Percentiles rank a stretch among this genome's conserved stretches.
Conservation (phyloP, 2,888 invertebrate species). For the Microctonus aethiopoides region DNA sequence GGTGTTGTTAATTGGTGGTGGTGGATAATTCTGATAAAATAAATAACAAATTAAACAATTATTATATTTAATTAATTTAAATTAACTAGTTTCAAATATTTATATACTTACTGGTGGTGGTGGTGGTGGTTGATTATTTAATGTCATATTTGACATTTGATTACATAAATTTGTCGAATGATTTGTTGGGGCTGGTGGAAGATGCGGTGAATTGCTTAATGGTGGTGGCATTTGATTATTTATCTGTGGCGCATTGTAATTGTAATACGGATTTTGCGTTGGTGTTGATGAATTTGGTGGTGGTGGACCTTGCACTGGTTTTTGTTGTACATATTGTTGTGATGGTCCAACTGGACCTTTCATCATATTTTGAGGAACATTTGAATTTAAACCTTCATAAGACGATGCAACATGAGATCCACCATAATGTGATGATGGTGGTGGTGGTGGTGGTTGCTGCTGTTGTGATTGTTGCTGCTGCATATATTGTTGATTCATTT, state of each 20-base stretch:
- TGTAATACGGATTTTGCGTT: slow-evolving; percentile 48
- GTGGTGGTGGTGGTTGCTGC: slow-evolving; percentile 56
- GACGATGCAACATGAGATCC: slow-evolving; percentile 46
- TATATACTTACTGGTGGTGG: no score
- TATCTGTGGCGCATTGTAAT: slow-evolving; percentile 50
- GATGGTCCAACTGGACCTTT: slow-evolving; percentile 29
- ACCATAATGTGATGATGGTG: slow-evolving; percentile 45
- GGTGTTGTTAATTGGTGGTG: slow-evolving; percentile 47
- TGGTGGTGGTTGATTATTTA: slow-evolving; percentile 47
- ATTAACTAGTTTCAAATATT: not conserved
- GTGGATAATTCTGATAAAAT: slow-evolving; percentile 47
- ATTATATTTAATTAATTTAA: not conserved
- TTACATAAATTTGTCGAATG: slow-evolving; percentile 50
- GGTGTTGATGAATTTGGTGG: slow-evolving; percentile 49
- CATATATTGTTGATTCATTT: slow-evolving; percentile 70
- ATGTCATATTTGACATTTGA: slow-evolving; percentile 56
- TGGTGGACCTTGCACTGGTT: slow-evolving; percentile 48
- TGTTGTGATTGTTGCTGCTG: slow-evolving; percentile 51
- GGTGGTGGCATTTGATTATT: slow-evolving; percentile 49
- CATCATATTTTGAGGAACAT: slow-evolving; percentile 48
- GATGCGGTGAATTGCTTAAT: slow-evolving; percentile 46
- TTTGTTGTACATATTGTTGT: slow-evolving; percentile 47
- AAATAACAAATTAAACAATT: slow-evolving; percentile 18
- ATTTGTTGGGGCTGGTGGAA: slow-evolving; percentile 44
- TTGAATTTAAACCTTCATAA: slow-evolving; percentile 52